A percentile compares a stretch with the other conserved stretches of the same genome.
phyloP scores from a whole-genome alignment of 2,888 invertebrate genomes.

The Drosophila longiperda region DNA sequence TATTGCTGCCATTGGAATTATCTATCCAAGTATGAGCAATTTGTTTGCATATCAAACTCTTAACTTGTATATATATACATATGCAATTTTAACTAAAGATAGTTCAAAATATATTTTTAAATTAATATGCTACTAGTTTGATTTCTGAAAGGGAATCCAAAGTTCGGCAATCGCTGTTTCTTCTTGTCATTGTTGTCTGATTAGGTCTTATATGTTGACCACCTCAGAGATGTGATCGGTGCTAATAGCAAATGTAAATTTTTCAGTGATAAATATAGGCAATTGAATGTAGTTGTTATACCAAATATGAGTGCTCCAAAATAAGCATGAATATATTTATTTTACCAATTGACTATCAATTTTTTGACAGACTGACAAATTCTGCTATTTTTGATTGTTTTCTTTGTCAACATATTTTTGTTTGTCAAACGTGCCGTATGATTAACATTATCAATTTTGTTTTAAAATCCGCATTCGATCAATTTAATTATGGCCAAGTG shows the following conservation, averaged over 20 bases:
- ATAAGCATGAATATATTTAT: constrained; percentile 21
- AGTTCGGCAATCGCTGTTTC: background rate
- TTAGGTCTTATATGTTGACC: constrained; percentile 25
- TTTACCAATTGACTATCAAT: constrained; percentile 33
- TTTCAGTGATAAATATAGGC: constrained; percentile 57
- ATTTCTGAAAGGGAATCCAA: background rate
- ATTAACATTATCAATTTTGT: constrained; percentile 58
- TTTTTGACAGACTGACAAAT: constrained; percentile 22
- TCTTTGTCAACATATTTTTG: constrained; percentile 39
- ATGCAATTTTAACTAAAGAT: too few species aligned
- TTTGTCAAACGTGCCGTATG: constrained; percentile 59
- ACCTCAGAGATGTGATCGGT: constrained; percentile 1
- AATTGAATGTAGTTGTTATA: constrained; percentile 24
- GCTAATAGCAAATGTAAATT: constrained; percentile 48
- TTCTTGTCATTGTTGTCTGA: background rate
- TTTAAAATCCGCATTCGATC: constrained; percentile 33
- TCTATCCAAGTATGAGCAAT: background rate
- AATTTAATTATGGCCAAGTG: constrained; percentile 23
- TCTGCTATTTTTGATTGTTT: constrained; percentile 41
- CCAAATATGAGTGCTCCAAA: constrained; percentile 10
- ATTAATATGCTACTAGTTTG: background rate
- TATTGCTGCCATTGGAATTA: too few species aligned
- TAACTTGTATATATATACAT: background rate
- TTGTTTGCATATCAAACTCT: background rate
- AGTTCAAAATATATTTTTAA: background rate